A percentile compares a stretch with the other conserved stretches of the same genome.
Conservation (phyloP, 2,888 invertebrate species). For the Plagodis dolabraria region DNA sequence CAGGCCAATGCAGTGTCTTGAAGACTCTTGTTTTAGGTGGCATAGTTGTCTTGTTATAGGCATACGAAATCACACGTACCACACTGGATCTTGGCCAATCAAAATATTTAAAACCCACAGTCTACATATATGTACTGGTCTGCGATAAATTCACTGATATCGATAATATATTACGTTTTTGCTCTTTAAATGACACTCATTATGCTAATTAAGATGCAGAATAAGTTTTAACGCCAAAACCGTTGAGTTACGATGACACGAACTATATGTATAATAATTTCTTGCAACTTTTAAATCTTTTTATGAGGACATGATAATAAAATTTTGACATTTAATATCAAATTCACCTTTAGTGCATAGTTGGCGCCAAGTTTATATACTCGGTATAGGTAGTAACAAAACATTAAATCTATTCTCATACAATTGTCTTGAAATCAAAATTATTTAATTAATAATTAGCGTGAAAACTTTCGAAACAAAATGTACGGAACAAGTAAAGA, state of each 20-base stretch:
- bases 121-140: neutral
- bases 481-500: too few relatives aligned
- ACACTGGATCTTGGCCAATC: too few relatives aligned
- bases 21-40: too few relatives aligned
- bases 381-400: too few relatives aligned
- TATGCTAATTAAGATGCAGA: conserved; percentile 8
- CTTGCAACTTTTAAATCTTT: conserved; percentile 4
- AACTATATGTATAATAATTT: conserved; percentile 9
- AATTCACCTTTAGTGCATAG: conserved; percentile 9
- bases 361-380: conserved; percentile 6
- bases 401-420: too few relatives aligned
- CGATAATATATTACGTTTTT: conserved; percentile 10
- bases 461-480: too few relatives aligned
- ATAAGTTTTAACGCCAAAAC: conserved; percentile 4
- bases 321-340: conserved; percentile 16
- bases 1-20: too few relatives aligned
- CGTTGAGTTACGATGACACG: conserved; percentile 6
- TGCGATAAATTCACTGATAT: conserved; percentile 14
- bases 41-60: too few relatives aligned
- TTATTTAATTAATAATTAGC: too few relatives aligned
- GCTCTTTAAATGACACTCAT: conserved; percentile 17
- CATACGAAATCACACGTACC: too few relatives aligned
- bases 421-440: too few relatives aligned
- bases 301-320: conserved; percentile 5
- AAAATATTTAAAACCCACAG: neutral